Percentiles rank a stretch among this genome's conserved stretches.
These are phyloP conservation scores for Gymnarchus niloticus DNA, from an alignment of 2,113 vertebrate genomes.

Conservation along the genomic window DNA sequence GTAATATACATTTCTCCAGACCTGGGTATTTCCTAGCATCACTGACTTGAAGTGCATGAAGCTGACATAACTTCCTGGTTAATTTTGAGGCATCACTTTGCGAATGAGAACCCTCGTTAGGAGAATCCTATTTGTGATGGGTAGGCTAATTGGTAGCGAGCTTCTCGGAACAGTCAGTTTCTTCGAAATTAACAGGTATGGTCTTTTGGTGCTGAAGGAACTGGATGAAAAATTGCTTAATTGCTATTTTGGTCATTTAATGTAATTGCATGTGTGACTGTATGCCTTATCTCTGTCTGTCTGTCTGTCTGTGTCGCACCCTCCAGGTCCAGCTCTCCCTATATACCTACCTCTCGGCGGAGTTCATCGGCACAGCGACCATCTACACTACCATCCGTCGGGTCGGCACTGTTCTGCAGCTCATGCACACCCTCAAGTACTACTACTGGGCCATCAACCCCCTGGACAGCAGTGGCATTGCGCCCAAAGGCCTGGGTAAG, in stretches of 20 bases:
- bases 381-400: conserved; percentile 96
- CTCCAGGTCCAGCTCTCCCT: conserved; percentile 88
- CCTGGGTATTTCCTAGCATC: background rate
- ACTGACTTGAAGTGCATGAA: background rate
- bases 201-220: background rate
- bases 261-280: conserved; percentile 30
- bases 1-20: background rate
- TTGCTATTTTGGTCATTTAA: background rate
- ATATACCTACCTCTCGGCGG: conserved; percentile 94
- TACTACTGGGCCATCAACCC: conserved; percentile 99
- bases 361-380: conserved; percentile 97
- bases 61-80: background rate
- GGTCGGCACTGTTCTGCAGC: conserved; percentile 92
- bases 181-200: background rate
- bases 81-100: background rate
- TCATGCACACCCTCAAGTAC: conserved; percentile 98
- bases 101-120: background rate
- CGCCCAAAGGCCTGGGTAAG: conserved; percentile 90
- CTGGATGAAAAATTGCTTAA: background rate
- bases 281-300: conserved; percentile 11
- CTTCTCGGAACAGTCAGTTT: background rate
- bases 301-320: background rate
- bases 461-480: conserved; percentile 86
- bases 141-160: background rate
- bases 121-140: background rate